Percentiles rank a stretch among this genome's conserved stretches.
These are phyloP conservation scores for Diorhabda elongata DNA, from an alignment of 1,140 invertebrate genomes.

Conservation along the genomic window DNA sequence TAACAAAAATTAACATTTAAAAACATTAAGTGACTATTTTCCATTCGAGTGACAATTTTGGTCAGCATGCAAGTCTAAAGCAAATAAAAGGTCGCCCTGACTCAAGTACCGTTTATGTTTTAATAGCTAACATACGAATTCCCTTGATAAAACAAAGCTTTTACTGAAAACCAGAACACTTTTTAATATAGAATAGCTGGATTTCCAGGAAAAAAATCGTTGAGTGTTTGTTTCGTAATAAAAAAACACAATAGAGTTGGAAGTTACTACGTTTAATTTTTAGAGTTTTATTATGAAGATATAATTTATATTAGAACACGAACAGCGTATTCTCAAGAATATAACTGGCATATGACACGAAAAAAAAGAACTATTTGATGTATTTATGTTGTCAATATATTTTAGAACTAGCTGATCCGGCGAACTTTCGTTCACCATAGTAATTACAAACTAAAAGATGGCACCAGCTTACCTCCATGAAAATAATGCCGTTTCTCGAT, in stretches of 20 bases:
- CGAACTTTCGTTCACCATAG: too few species aligned
- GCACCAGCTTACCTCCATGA: too few species aligned
- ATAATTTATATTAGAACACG: too few species aligned
- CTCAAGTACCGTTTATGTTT: constrained; percentile 10
- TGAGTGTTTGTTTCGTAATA: neutral
- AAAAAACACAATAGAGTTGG: neutral
- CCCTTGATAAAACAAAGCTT: constrained; percentile 7
- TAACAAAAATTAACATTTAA: neutral
- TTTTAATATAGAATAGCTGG: neutral
- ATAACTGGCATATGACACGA: too few species aligned
- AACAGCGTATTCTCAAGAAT: too few species aligned
- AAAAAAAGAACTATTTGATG: too few species aligned
- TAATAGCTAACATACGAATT: constrained; percentile 11
- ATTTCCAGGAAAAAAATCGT: neutral
- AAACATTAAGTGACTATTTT: constrained; percentile 2
- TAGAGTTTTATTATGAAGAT: too few species aligned
- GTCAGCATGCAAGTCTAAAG: constrained; percentile 11
- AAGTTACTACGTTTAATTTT: neutral
- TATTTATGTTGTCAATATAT: too few species aligned
- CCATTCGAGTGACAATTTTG: constrained; percentile 1
- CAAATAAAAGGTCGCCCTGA: constrained; percentile 11
- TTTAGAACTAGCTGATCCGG: too few species aligned
- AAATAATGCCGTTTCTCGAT: too few species aligned
- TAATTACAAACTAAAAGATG: too few species aligned
- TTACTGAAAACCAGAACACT: constrained; percentile 4